phyloP scores from a whole-genome alignment of 2,888 invertebrate genomes.

The Onthophagus sagittarius region DNA sequence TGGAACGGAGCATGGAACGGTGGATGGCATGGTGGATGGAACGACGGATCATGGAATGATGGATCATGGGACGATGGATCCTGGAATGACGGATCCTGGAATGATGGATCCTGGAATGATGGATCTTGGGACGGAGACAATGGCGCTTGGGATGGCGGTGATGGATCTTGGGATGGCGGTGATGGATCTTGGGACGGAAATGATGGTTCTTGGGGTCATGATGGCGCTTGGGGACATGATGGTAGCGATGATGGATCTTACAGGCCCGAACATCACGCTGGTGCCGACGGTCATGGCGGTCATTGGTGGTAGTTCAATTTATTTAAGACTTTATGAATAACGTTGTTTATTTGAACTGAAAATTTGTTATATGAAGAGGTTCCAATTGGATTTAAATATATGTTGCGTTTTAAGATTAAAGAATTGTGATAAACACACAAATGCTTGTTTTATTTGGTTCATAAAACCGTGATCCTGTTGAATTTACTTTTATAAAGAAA shows the following conservation, averaged over 20 bases:
- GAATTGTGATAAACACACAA: not conserved
- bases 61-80: slow-evolving; percentile 1
- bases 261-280: slow-evolving; percentile 31
- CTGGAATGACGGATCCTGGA: slow-evolving; percentile 16
- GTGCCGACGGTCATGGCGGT: not conserved
- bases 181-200: slow-evolving; percentile 10
- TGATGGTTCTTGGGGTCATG: slow-evolving; percentile 20
- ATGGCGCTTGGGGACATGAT: slow-evolving; percentile 34
- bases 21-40: slow-evolving; percentile 8
- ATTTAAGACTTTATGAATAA: not conserved
- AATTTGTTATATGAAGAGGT: slow-evolving; percentile 3
- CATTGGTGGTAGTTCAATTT: slow-evolving; percentile 1
- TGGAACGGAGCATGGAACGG: slow-evolving; percentile 7
- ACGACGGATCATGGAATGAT: slow-evolving; percentile 4
- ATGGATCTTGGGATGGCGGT: not conserved
- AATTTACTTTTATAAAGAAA: too few species aligned
- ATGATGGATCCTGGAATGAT: slow-evolving; percentile 1
- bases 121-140: slow-evolving; percentile 8
- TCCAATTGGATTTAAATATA: not conserved
- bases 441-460: not conserved
- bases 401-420: not conserved
- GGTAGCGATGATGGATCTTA: slow-evolving; percentile 38
- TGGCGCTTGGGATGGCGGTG: not conserved
- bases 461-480: not conserved
- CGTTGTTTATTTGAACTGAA: not conserved